Percentiles rank a stretch among this genome's conserved stretches.
These are phyloP conservation scores for Camponotus pennsylvanicus DNA, from an alignment of 1,140 invertebrate genomes.

Conservation along the genomic window DNA sequence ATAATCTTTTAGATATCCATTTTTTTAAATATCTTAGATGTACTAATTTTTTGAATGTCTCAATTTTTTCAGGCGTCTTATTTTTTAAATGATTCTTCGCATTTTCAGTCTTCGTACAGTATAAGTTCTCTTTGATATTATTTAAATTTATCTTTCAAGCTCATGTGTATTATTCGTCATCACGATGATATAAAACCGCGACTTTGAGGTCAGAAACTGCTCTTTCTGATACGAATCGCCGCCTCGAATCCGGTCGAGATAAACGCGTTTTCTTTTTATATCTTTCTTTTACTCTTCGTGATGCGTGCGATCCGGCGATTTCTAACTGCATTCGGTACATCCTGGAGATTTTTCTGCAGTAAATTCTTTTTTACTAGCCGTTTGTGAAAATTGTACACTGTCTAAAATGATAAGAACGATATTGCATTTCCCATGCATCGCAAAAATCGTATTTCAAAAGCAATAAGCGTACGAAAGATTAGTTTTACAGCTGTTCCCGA, in stretches of 20 bases:
- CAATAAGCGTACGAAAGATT: not conserved
- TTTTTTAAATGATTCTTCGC: not conserved
- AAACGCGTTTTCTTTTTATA: slow-evolving; percentile 23
- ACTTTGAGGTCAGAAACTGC: slow-evolving; percentile 10
- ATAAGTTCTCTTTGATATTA: not conserved
- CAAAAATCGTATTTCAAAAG: not conserved
- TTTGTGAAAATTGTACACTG: not conserved
- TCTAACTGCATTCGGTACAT: slow-evolving; percentile 32
- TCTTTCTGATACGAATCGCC: slow-evolving; percentile 21
- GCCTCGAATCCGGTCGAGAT: slow-evolving; percentile 56
- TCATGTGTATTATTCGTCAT: not conserved
- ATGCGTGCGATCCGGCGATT: slow-evolving; percentile 34
- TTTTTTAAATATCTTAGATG: not conserved
- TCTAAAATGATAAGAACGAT: not conserved
- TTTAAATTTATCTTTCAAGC: not conserved
- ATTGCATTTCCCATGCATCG: not conserved
- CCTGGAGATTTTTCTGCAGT: not conserved
- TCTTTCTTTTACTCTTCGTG: slow-evolving; percentile 11
- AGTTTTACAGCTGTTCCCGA: slow-evolving; percentile 22
- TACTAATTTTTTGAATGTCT: not conserved
- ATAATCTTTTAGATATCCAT: not conserved
- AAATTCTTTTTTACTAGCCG: not conserved
- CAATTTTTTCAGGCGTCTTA: not conserved
- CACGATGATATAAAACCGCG: not conserved
- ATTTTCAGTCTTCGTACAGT: not conserved